Base-by-base conservation (phyloP, 2,113 vertebrate species). In the Perccottus glenii region DNA sequence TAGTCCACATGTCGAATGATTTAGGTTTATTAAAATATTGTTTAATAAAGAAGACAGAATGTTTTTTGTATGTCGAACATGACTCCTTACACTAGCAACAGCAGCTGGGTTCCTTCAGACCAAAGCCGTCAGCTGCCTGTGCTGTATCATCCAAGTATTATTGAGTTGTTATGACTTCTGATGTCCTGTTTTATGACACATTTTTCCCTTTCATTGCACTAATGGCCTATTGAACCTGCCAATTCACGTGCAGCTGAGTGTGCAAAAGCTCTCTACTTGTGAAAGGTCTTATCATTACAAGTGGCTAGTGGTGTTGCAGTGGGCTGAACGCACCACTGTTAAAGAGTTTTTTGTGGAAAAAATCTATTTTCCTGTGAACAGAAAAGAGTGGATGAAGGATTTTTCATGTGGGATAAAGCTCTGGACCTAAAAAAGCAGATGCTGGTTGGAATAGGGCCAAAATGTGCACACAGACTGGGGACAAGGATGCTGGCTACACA, bases 401-500 rank as follows among this genome's bases (percentile, higher is more conserved):
- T 80, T 78, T 70, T 73, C 67, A 53, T 78, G 67, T 64, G 72
- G 79, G 75, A 85, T 67, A 65, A 36, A 76, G 65, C 73, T 78
- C 72, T 6, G 78, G 83, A 88, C 60, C 55, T 77, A 73, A 78
- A 88, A n/a, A 88, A 91, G 78, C 90, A 91, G 88, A 91, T 91
- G 88, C 80, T 58, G 9, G 58, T 71, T 90, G 88, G 85, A 85
- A 35, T 27, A 1, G 33, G 0, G 85, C 87, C 89, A 87, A 78
- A 72, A 63, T 77, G 67, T 83, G 86, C 81, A 67, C 71, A 71
- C 52, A 83, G 75, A 76, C 60, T 60, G 60, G 65, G 72, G 68
- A 77, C 75, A 75, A 12, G 77, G 60, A 67, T 64, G 61, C 73
- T 74, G 77, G 61, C 75, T 74, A 75, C 42, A 70, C 81, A 73